These are phyloP conservation scores for Orthonyx spaldingii DNA, from an alignment of 2,113 vertebrate species.

Conservation along the genomic window DNA sequence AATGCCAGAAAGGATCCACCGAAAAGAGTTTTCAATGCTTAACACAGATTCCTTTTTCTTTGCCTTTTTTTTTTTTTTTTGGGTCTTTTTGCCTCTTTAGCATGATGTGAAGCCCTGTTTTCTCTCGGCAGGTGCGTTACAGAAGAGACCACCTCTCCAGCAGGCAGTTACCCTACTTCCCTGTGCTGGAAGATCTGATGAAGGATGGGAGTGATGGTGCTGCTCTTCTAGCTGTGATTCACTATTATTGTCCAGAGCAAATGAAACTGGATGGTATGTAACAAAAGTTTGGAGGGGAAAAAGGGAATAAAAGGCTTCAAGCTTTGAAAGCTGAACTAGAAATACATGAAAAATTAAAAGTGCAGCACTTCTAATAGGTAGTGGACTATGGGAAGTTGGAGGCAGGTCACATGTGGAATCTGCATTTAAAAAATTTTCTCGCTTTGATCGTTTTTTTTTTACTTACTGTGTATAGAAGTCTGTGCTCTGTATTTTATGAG, in stretches of 20 bases:
- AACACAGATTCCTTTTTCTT: background rate
- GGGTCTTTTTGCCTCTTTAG: background rate
- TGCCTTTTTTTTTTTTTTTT: background rate
- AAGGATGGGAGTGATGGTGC: slow-evolving; percentile 86
- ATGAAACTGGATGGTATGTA: slow-evolving; percentile 89
- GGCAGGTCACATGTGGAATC: background rate
- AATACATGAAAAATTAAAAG: background rate
- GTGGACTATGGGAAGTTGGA: background rate
- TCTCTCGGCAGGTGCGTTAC: slow-evolving; percentile 84
- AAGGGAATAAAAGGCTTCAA: background rate
- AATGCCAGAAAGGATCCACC: background rate
- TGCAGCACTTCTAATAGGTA: background rate
- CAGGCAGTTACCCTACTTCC: slow-evolving; percentile 84
- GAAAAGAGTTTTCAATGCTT: background rate
- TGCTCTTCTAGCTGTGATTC: slow-evolving; percentile 86
- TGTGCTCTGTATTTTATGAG: background rate
- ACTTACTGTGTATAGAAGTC: background rate
- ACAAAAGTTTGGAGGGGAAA: background rate
- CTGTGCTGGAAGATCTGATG: slow-evolving; percentile 88
- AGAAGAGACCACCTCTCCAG: slow-evolving; percentile 88
- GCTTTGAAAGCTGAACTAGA: background rate
- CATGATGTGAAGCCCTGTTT: background rate
- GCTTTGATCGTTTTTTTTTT: background rate
- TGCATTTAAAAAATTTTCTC: background rate
- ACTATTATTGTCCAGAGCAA: slow-evolving; percentile 94